Conservation (phyloP, 2,797 vertebrate genomes). For the Danio albolineatus region DNA sequence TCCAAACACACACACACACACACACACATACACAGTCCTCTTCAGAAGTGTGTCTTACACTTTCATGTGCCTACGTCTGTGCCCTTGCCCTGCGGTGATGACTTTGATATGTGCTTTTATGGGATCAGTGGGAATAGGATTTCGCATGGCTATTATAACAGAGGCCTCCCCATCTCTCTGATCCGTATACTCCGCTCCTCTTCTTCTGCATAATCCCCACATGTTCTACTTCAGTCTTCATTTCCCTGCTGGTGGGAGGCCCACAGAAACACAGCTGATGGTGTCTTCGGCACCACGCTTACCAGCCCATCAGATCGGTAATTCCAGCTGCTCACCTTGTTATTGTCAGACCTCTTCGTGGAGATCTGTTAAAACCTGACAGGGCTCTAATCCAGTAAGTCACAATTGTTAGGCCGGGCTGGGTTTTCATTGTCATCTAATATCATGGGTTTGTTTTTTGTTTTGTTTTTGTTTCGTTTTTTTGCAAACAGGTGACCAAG, state of each 20-base stretch:
- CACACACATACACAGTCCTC: too few species aligned
- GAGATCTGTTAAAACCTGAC: background rate
- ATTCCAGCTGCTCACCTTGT: background rate
- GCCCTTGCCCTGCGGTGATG: slow-evolving; percentile 14
- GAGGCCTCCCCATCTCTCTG: slow-evolving; percentile 21
- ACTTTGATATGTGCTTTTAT: slow-evolving; percentile 44
- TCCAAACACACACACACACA: slow-evolving; percentile 17
- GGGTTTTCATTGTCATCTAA: background rate
- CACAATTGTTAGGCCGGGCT: background rate
- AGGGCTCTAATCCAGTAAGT: background rate
- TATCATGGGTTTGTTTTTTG: background rate
- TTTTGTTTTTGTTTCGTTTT: too few species aligned
- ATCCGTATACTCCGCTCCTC: slow-evolving; percentile 31
- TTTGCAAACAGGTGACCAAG: slow-evolving; percentile 1
- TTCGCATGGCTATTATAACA: slow-evolving; percentile 45
- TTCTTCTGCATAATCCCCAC: slow-evolving; percentile 49
- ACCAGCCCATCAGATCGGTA: background rate
- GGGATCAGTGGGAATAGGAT: slow-evolving; percentile 34
- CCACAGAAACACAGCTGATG: slow-evolving; percentile 9
- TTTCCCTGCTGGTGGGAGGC: slow-evolving; percentile 41
- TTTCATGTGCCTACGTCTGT: slow-evolving; percentile 18
- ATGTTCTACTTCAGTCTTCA: slow-evolving; percentile 41
- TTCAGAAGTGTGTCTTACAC: slow-evolving; percentile 18
- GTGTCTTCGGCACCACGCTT: slow-evolving; percentile 28
- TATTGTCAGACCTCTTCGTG: background rate